These are phyloP conservation scores for Cariama cristata DNA, from an alignment of 2,113 vertebrate genomes.

Conservation along the genomic window DNA sequence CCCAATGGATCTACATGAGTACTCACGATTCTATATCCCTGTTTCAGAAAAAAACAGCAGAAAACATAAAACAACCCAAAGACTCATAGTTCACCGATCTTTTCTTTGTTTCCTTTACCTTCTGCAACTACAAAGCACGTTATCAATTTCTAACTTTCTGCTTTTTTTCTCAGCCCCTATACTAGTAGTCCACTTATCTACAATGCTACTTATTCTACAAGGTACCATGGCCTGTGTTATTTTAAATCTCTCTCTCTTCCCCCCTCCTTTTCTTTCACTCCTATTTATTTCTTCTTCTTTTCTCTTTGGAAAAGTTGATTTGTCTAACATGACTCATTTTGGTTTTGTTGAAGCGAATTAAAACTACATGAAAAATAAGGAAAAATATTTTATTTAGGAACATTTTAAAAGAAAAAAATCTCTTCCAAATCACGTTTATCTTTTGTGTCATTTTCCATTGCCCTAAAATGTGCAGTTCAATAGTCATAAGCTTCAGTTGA, in stretches of 20 bases:
- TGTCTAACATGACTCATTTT: background rate
- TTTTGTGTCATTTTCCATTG: background rate
- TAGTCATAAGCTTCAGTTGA: background rate
- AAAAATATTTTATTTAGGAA: background rate
- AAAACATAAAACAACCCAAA: background rate
- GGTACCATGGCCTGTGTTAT: accelerated
- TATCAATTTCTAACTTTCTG: background rate
- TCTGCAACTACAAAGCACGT: background rate
- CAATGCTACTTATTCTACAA: background rate
- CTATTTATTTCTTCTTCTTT: background rate
- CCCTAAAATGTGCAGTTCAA: background rate
- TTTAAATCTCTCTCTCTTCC: background rate
- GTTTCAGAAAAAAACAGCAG: background rate
- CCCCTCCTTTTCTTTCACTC: background rate
- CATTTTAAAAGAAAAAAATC: background rate
- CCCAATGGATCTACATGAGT: background rate
- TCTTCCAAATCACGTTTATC: background rate
- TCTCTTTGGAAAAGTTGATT: background rate
- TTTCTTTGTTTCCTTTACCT: background rate
- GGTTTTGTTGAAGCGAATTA: background rate
- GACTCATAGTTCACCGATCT: background rate
- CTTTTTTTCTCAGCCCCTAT: background rate
- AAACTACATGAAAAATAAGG: background rate
- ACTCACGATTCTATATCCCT: background rate
- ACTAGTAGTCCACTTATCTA: background rate